These are phyloP conservation scores for Coregonus suidteri DNA, from an alignment of 2,797 vertebrate species.

Conservation along the genomic window DNA sequence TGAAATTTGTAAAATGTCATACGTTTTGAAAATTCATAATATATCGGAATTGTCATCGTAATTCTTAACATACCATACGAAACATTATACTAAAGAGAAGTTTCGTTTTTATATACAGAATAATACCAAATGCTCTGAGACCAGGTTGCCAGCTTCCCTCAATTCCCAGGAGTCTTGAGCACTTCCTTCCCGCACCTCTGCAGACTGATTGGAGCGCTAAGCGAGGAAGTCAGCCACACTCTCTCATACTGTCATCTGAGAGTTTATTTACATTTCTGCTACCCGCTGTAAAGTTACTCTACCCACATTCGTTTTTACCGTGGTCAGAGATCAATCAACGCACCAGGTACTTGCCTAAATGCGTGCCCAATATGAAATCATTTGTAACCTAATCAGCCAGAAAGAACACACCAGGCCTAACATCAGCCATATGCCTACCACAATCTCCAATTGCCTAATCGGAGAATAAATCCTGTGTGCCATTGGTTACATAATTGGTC, in stretches of 20 bases:
- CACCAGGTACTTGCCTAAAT: not conserved
- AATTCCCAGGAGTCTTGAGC: constrained; percentile 24
- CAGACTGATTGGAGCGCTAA: constrained; percentile 34
- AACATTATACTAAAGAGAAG: too few relatives aligned
- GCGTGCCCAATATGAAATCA: not conserved
- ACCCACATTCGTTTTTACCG: not conserved
- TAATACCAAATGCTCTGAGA: too few relatives aligned
- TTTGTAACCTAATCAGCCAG: not conserved
- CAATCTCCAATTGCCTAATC: not conserved
- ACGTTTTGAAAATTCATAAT: too few relatives aligned
- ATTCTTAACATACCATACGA: too few relatives aligned
- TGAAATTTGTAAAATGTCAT: too few relatives aligned
- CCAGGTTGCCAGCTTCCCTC: not conserved
- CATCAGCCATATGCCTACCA: not conserved
- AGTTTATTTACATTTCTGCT: constrained; percentile 27
- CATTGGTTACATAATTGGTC: not conserved
- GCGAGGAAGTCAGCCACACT: constrained; percentile 25
- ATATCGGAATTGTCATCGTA: too few relatives aligned
- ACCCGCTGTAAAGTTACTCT: not conserved
- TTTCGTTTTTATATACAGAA: too few relatives aligned
- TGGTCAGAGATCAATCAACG: not conserved
- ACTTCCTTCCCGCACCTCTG: not conserved
- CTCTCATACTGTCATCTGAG: constrained; percentile 28
- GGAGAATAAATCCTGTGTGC: not conserved
- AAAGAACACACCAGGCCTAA: not conserved